Evolutionary conservation across 2,888 invertebrate species (phyloP).

Genomic region (Deroplatys truncata): DNA sequence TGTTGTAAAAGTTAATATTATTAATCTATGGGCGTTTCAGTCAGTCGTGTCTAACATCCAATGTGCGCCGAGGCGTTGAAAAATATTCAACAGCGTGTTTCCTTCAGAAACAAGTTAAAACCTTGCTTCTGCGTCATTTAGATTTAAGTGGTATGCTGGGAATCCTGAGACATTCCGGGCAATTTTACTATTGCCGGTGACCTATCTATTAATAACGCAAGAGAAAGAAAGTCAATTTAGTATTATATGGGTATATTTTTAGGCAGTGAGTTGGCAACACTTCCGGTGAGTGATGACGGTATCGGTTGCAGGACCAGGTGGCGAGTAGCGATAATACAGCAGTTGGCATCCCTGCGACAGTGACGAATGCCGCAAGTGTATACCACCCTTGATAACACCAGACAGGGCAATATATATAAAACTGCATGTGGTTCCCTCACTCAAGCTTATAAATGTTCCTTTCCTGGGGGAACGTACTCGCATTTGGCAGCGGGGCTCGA

Average conservation of each 20-base stretch:
- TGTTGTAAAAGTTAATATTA: background rate
- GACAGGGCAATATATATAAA: background rate
- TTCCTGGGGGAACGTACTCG: background rate
- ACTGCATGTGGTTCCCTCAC: background rate
- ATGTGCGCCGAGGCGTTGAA: background rate
- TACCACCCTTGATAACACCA: background rate
- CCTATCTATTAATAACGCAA: background rate
- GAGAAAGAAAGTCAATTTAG: background rate
- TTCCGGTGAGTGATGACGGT: background rate
- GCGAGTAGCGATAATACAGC: background rate
- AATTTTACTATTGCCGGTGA: background rate
- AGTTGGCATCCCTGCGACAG: background rate
- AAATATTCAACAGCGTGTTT: background rate
- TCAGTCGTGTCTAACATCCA: background rate
- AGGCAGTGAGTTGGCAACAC: background rate
- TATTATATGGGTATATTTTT: background rate
- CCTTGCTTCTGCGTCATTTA: background rate
- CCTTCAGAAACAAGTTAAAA: background rate
- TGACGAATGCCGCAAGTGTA: background rate
- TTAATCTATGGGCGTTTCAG: background rate
- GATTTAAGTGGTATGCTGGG: background rate
- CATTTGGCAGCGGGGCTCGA: background rate
- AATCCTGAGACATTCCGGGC: background rate
- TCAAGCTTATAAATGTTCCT: background rate
- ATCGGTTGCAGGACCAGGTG: background rate